Conservation (phyloP, 1,140 invertebrate genomes). For the Neodiprion lecontei region DNA sequence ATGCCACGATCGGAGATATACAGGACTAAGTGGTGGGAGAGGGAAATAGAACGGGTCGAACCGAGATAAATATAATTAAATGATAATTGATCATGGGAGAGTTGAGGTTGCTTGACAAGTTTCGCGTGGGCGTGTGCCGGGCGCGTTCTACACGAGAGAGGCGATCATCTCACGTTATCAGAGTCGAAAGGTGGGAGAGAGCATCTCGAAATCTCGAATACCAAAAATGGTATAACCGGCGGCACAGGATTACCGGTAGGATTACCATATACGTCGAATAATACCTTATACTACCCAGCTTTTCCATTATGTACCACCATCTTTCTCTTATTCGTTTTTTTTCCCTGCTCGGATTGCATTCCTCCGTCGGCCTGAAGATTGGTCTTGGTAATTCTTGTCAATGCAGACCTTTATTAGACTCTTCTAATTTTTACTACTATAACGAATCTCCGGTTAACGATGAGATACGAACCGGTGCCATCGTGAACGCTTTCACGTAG, state of each 20-base stretch:
- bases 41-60: conserved; percentile 8
- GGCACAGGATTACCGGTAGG: background rate
- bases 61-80: conserved; percentile 33
- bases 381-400: too few relatives aligned
- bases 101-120: conserved; percentile 34
- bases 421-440: too few relatives aligned
- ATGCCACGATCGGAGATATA: conserved; percentile 19
- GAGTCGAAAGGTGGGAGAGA: background rate
- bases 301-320: background rate
- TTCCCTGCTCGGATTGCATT: too few relatives aligned
- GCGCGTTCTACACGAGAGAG: background rate
- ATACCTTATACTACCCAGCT: background rate
- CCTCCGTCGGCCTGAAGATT: too few relatives aligned
- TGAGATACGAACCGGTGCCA: conserved; percentile 8
- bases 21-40: background rate
- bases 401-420: too few relatives aligned
- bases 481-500: background rate
- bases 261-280: background rate
- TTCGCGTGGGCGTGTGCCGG: conserved; percentile 37
- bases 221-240: background rate
- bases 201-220: background rate
- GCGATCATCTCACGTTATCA: background rate
- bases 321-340: too few relatives aligned
- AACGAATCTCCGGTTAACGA: conserved; percentile 6
- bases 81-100: conserved; percentile 31